Conservation (phyloP, 2,888 invertebrate species). For the Drosophila engyochracea region DNA sequence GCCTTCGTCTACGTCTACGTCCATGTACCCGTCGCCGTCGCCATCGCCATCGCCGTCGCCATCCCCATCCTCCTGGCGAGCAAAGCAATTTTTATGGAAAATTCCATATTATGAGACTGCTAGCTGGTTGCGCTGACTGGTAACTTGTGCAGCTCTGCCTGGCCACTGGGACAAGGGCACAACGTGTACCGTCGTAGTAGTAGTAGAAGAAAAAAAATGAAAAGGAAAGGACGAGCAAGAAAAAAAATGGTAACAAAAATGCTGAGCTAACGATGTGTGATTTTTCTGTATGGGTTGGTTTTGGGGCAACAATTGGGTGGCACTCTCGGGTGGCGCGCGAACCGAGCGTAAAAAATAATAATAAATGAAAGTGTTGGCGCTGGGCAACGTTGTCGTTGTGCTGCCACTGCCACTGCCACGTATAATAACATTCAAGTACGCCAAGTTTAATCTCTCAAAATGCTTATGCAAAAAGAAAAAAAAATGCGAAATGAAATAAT, state of each 20-base stretch:
- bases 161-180: slow-evolving; percentile 70
- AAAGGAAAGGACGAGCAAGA: slow-evolving; percentile 11
- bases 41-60: background rate
- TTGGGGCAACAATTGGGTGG: slow-evolving; percentile 71
- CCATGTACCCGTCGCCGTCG: background rate
- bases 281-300: slow-evolving; percentile 76
- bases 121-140: slow-evolving; percentile 42
- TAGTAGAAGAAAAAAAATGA: slow-evolving; percentile 18
- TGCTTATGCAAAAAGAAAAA: slow-evolving; percentile 74
- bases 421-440: slow-evolving; percentile 80
- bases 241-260: slow-evolving; percentile 50
- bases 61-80: slow-evolving; percentile 47
- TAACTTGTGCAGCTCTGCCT: slow-evolving; percentile 4
- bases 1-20: slow-evolving; percentile 28
- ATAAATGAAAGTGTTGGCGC: slow-evolving; percentile 79
- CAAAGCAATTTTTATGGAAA: slow-evolving; percentile 81
- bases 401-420: slow-evolving; percentile 50
- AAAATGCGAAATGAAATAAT: slow-evolving; percentile 8
- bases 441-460: slow-evolving; percentile 80
- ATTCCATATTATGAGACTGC: slow-evolving; percentile 78
- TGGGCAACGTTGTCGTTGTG: slow-evolving; percentile 53
- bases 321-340: slow-evolving; percentile 45
- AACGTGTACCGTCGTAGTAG: slow-evolving; percentile 39
- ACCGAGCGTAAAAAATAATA: slow-evolving; percentile 77
- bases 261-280: slow-evolving; percentile 79